Evolutionary conservation across 2,888 invertebrate genomes (phyloP).

Genomic region (Napeogenes inachia): DNA sequence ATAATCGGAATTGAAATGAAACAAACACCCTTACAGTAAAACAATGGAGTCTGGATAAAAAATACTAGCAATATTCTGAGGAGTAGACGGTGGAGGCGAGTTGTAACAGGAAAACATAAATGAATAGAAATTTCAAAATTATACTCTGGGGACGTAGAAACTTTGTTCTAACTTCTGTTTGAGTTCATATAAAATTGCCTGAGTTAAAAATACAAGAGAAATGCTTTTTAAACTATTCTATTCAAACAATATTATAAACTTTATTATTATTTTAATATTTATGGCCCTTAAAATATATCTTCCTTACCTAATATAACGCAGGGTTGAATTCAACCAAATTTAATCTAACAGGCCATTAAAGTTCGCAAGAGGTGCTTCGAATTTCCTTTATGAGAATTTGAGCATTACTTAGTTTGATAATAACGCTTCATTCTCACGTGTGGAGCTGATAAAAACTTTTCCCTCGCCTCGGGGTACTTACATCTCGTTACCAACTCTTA

Average conservation of each 20-base stretch:
- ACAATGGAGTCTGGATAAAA: conserved; percentile 6
- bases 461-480: conserved; percentile 48
- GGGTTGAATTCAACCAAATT: conserved; percentile 26
- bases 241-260: too few relatives aligned
- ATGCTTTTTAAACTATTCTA: neutral
- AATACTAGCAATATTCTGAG: conserved; percentile 14
- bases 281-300: neutral
- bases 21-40: too few relatives aligned
- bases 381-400: conserved; percentile 42
- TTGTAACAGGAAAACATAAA: conserved; percentile 31
- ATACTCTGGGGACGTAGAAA: conserved; percentile 27
- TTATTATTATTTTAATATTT: too few relatives aligned
- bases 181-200: conserved; percentile 5
- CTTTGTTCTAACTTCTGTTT: conserved; percentile 4
- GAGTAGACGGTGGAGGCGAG: conserved; percentile 16
- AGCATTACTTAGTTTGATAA: conserved; percentile 45
- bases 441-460: conserved; percentile 65
- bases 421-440: conserved; percentile 56
- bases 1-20: too few relatives aligned
- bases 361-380: conserved; percentile 35
- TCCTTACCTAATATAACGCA: neutral
- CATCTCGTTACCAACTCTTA: neutral
- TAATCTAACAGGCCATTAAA: conserved; percentile 30
- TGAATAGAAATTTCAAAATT: conserved; percentile 36
- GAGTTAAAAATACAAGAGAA: conserved; percentile 8